Percentiles rank a stretch among this genome's conserved stretches.
phyloP scores from a whole-genome alignment of 2,888 invertebrate genomes.

The Tenthredo distinguenda region DNA sequence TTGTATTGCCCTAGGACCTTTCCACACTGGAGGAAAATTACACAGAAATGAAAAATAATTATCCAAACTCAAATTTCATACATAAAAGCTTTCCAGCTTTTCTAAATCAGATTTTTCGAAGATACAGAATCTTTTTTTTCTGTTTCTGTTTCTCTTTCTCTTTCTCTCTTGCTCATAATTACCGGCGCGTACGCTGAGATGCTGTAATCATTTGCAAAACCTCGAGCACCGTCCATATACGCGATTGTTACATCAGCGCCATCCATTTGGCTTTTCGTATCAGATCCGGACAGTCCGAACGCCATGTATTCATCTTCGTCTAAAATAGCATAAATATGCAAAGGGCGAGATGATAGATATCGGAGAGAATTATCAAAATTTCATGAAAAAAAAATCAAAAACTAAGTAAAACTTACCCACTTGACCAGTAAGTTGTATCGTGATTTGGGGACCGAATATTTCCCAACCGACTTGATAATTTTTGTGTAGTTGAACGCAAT shows the following conservation, averaged over 20 bases:
- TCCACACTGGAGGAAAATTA: slow-evolving; percentile 83
- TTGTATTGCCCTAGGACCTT: slow-evolving; percentile 91
- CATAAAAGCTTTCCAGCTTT: not conserved
- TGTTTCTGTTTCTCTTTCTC: not conserved
- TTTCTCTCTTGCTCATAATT: slow-evolving; percentile 56
- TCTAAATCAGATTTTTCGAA: not conserved
- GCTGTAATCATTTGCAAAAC: slow-evolving; percentile 90
- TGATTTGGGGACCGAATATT: slow-evolving; percentile 93
- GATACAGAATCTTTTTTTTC: not conserved
- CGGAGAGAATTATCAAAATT: not conserved
- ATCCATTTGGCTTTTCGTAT: slow-evolving; percentile 87
- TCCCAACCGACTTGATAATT: slow-evolving; percentile 93
- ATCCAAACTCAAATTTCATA: not conserved
- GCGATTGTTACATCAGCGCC: slow-evolving; percentile 92
- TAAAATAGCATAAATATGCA: slow-evolving; percentile 63
- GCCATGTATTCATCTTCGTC: slow-evolving; percentile 91
- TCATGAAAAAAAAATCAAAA: not conserved
- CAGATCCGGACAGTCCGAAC: slow-evolving; percentile 92
- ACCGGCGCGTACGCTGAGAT: slow-evolving; percentile 91
- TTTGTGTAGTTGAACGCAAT: slow-evolving; percentile 92
- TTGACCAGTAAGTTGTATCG: slow-evolving; percentile 90
- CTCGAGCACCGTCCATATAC: slow-evolving; percentile 86
- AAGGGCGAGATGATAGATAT: not conserved
- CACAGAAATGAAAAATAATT: not conserved
- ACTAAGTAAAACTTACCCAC: slow-evolving; percentile 77